A percentile compares a stretch with the other conserved stretches of the same genome.
These are phyloP conservation scores for Passer domesticus DNA, from an alignment of 2,113 vertebrate genomes.

Conservation along the genomic window DNA sequence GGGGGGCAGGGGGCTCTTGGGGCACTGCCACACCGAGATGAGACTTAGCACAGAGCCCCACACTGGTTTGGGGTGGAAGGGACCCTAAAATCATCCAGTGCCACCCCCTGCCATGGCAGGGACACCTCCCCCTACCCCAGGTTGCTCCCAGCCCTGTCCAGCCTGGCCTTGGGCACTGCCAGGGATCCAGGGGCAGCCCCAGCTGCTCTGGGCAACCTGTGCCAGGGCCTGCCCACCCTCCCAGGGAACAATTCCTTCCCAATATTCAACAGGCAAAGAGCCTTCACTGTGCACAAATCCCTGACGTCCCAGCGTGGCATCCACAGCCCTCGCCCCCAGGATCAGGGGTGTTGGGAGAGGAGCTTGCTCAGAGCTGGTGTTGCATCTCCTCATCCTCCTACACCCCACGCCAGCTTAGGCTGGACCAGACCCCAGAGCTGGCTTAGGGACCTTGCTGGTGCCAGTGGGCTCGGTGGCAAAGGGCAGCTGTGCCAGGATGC, in stretches of 20 bases:
- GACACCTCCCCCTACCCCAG: neutral
- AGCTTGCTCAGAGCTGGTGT: neutral
- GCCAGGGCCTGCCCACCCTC: neutral
- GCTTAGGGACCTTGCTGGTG: neutral
- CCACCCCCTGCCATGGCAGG: neutral
- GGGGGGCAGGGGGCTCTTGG: neutral
- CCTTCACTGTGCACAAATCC: neutral
- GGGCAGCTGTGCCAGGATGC: neutral
- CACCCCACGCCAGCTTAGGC: neutral
- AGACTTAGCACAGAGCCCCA: neutral
- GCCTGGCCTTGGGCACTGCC: accelerated
- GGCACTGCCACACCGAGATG: neutral
- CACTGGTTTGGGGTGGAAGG: neutral
- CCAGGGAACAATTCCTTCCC: accelerated
- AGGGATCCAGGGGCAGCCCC: neutral
- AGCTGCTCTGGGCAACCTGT: neutral
- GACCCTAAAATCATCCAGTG: neutral
- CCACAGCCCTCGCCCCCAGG: neutral
- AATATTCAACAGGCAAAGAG: neutral
- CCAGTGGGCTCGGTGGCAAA: neutral
- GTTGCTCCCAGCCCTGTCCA: accelerated
- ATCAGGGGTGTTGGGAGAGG: neutral
- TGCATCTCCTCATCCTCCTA: neutral
- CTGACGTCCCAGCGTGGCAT: accelerated
- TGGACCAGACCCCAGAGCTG: neutral